Conservation (phyloP, 2,888 invertebrate species). For the Hypolimnas misippus region DNA sequence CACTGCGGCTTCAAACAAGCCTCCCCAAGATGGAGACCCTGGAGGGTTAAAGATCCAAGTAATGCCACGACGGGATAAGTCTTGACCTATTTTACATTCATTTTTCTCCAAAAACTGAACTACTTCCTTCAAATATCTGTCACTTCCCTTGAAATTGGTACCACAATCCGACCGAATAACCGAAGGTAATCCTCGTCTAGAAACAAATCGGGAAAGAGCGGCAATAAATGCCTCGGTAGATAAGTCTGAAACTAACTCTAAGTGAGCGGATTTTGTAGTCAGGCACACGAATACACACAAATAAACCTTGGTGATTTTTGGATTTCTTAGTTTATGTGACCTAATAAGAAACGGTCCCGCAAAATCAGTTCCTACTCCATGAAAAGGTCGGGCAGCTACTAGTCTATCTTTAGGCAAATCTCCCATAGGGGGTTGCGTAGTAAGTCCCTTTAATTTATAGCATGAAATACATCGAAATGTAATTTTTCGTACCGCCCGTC, state of each 20-base stretch:
- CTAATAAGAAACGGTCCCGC: slow-evolving; percentile 21
- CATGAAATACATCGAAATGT: slow-evolving; percentile 9
- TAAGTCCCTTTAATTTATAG: slow-evolving; percentile 16
- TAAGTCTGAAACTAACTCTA: slow-evolving; percentile 27
- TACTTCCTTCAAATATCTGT: slow-evolving; percentile 14
- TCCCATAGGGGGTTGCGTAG: slow-evolving; percentile 19
- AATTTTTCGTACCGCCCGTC: neutral
- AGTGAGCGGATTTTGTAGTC: slow-evolving; percentile 25
- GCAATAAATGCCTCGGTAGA: slow-evolving; percentile 25
- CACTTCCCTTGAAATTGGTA: slow-evolving; percentile 17
- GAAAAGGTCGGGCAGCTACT: slow-evolving; percentile 7
- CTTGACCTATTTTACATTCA: too few relatives aligned
- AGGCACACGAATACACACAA: slow-evolving; percentile 32
- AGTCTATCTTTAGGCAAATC: slow-evolving; percentile 16
- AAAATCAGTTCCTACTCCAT: slow-evolving; percentile 24
- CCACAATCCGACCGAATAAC: slow-evolving; percentile 27
- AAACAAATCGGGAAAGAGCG: slow-evolving; percentile 26
- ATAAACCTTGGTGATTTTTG: slow-evolving; percentile 18
- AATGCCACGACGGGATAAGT: too few relatives aligned
- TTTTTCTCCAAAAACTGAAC: neutral
- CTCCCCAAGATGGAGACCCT: neutral
- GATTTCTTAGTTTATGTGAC: too few relatives aligned
- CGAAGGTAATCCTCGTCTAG: slow-evolving; percentile 24
- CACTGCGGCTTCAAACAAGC: neutral
- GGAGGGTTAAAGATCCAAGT: neutral